Base-by-base conservation (phyloP, 53 echinoderm and acorn worm genomes). In the Apostichopus leukothele region DNA sequence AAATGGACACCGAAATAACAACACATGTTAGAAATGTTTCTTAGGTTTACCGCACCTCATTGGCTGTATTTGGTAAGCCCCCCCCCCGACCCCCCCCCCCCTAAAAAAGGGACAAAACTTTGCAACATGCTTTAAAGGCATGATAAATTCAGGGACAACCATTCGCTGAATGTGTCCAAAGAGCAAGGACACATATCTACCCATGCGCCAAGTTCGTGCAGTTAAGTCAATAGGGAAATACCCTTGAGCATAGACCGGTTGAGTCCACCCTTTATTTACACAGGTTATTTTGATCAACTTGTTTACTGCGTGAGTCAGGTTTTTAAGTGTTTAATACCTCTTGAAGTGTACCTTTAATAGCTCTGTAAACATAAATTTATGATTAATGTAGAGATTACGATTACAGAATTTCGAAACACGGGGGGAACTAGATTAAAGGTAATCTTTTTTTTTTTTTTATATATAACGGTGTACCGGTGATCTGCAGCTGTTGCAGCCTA, bases 281-380 rank as follows among this genome's bases (percentile, higher is more conserved):
- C 81, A 16, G 51, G 54, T 59, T 54, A 54, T 54, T 81, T 81
- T 54, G 55, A 81, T 60, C 55, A 14, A 53, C 52, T 81, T 81
- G 59, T 81, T 81, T 81, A 81, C 81, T n/a, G 55, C 81, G 23
- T 81, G 81, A 81, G 81, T 81, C 81, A 81, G 55, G 19, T 54
- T 52, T 52, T 81, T 21, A 81, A 81, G 81, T 54, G 55, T 21
- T 16, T 55, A 51, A 59, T 25, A 81, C 20, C 39, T 54, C 71
- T 71, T n/a, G 18, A 57, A 57, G 57, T 9, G 57, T 10, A 57
- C 10, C 20, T 71, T 71, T 71, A 13, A 63, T 11, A 63, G 16
- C 12, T 63, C 5, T 63, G 11, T 13, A 63, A 63, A 63, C 63
- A 63, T 11, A 63, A 13, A 63, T 63, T 63, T 63, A 63, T 63